phyloP scores from a whole-genome alignment of 2,113 vertebrate genomes.

The Hydrolagus affinis region DNA sequence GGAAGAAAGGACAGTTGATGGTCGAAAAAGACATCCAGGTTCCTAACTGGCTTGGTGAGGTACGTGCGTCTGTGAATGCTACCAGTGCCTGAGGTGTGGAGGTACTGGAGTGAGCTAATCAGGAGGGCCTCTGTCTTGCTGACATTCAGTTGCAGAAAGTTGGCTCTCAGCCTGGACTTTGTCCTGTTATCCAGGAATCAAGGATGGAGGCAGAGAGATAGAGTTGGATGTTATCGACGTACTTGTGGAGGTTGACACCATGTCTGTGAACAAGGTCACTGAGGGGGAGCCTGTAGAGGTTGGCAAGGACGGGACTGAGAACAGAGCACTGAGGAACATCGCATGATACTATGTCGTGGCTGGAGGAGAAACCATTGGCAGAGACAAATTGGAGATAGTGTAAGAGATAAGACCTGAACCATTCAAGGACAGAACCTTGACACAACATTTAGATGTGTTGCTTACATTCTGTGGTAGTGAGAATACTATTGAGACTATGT shows the following conservation, averaged over 20 bases:
- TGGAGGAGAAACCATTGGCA: too few relatives aligned
- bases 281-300: background rate
- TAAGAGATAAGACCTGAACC: too few relatives aligned
- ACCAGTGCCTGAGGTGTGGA: background rate
- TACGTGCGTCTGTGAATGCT: too few relatives aligned
- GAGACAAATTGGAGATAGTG: too few relatives aligned
- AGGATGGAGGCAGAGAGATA: background rate
- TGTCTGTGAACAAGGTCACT: background rate
- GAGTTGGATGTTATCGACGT: background rate
- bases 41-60: too few relatives aligned
- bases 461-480: too few relatives aligned
- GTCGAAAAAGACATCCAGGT: too few relatives aligned
- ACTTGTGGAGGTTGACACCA: background rate
- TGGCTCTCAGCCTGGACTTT: background rate
- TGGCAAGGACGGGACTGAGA: background rate
- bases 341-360: too few relatives aligned
- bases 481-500: too few relatives aligned
- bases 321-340: background rate
- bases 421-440: too few relatives aligned
- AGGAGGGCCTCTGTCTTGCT: background rate
- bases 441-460: too few relatives aligned
- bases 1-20: too few relatives aligned
- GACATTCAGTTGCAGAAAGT: background rate
- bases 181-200: background rate
- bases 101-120: background rate